Conservation (phyloP, 2,888 invertebrate genomes). For the Smittia sp. region DNA sequence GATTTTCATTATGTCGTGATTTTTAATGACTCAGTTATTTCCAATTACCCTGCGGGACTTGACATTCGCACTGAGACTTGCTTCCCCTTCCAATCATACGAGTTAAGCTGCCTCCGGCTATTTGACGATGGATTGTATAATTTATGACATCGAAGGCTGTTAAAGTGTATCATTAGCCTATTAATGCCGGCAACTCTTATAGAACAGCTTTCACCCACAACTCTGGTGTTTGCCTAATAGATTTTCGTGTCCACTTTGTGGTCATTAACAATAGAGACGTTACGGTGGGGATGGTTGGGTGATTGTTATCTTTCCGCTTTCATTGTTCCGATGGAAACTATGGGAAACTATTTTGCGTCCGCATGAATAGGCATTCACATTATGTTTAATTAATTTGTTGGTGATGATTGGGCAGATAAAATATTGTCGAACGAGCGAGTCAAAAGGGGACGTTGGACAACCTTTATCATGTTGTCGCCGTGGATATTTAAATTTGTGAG, state of each 20-base stretch:
- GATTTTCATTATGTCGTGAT: conserved; percentile 28
- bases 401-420: conserved; percentile 3
- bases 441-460: too few species aligned
- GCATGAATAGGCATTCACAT: background rate
- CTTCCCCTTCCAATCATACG: conserved; percentile 2
- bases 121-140: conserved; percentile 27
- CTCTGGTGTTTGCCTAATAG: conserved; percentile 34
- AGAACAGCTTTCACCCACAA: conserved; percentile 32
- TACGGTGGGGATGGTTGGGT: conserved; percentile 9
- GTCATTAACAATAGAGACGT: conserved; percentile 35
- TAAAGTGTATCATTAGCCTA: conserved; percentile 37
- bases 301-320: conserved; percentile 38
- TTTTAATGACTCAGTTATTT: conserved; percentile 13
- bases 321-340: conserved; percentile 32
- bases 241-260: conserved; percentile 40
- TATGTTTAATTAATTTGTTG: conserved; percentile 37
- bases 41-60: conserved; percentile 19
- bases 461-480: too few species aligned
- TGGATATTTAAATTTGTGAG: too few species aligned
- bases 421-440: conserved; percentile 19
- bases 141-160: conserved; percentile 14
- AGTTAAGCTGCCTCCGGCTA: background rate
- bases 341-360: background rate
- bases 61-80: background rate
- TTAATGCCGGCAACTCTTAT: conserved; percentile 7